phyloP scores from a whole-genome alignment of 1,140 invertebrate genomes.

The Telenomus remus region DNA sequence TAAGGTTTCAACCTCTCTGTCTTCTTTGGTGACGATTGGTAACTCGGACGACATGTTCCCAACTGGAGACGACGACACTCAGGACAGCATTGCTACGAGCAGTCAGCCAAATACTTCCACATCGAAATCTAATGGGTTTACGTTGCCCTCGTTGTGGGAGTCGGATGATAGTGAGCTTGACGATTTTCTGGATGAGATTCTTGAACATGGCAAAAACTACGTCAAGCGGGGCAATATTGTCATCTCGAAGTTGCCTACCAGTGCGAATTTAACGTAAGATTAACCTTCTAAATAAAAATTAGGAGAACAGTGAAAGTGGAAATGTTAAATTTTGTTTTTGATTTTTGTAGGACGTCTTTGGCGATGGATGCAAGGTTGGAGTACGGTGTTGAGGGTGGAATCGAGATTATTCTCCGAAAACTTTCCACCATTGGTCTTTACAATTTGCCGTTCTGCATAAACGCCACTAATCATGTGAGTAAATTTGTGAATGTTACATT shows the following conservation, averaged over 20 bases:
- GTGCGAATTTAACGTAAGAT: constrained; percentile 66
- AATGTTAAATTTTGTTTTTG: constrained; percentile 34
- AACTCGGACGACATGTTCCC: constrained; percentile 66
- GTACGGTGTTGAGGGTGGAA: constrained; percentile 82
- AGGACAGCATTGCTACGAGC: constrained; percentile 64
- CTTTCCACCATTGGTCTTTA: constrained; percentile 79
- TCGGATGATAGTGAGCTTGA: constrained; percentile 85
- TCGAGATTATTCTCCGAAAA: constrained; percentile 83
- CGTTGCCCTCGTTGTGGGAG: constrained; percentile 80
- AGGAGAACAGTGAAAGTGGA: too few species aligned
- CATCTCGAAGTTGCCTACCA: constrained; percentile 66
- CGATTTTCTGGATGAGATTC: constrained; percentile 81
- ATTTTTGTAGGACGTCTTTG: constrained; percentile 76
- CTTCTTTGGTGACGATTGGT: constrained; percentile 20
- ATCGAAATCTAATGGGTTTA: constrained; percentile 73
- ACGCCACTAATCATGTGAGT: constrained; percentile 73
- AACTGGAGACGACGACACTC: constrained; percentile 70
- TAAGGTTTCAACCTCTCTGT: constrained; percentile 56
- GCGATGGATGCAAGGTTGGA: constrained; percentile 87
- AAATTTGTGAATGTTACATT: too few species aligned
- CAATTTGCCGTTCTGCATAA: constrained; percentile 77
- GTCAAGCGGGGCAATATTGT: constrained; percentile 68
- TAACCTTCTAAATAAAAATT: constrained; percentile 4
- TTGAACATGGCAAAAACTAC: constrained; percentile 77
- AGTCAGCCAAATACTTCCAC: constrained; percentile 61